Evolutionary conservation across 2,797 vertebrate species (phyloP).

Genomic region (Glyptemys insculpta): DNA sequence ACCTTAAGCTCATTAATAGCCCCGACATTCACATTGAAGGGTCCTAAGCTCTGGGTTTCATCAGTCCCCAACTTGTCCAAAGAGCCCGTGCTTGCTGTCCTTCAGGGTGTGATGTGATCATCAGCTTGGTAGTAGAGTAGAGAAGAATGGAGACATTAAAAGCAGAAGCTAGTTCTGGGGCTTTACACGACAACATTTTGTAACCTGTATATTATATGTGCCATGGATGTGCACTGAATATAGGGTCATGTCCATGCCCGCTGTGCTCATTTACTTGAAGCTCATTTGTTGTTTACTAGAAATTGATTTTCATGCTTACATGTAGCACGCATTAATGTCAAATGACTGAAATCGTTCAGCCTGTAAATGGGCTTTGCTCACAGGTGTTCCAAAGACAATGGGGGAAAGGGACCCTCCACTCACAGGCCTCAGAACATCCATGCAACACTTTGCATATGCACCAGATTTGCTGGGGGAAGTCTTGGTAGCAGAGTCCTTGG

Average conservation of each 20-base stretch:
- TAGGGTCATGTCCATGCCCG: neutral
- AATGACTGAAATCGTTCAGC: neutral
- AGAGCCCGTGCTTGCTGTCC: neutral
- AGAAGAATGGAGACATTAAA: neutral
- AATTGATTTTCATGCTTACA: neutral
- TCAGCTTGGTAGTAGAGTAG: neutral
- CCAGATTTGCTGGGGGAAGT: neutral
- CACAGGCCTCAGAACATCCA: neutral
- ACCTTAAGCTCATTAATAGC: neutral
- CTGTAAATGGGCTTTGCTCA: neutral
- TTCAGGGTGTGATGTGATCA: neutral
- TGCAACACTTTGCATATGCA: neutral
- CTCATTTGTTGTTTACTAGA: neutral
- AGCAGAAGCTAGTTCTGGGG: neutral
- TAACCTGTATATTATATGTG: neutral
- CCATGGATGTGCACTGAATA: neutral
- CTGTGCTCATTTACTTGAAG: neutral
- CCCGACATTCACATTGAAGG: neutral
- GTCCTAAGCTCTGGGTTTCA: neutral
- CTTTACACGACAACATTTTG: neutral
- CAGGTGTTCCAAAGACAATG: accelerated
- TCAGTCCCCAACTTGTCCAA: accelerated
- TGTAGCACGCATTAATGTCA: neutral
- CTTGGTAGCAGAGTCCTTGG: neutral
- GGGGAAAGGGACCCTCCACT: neutral